A percentile compares a stretch with the other conserved stretches of the same genome.
These are phyloP conservation scores for Phalloptychus januarius DNA, from an alignment of 2,797 vertebrate genomes.

Conservation along the genomic window DNA sequence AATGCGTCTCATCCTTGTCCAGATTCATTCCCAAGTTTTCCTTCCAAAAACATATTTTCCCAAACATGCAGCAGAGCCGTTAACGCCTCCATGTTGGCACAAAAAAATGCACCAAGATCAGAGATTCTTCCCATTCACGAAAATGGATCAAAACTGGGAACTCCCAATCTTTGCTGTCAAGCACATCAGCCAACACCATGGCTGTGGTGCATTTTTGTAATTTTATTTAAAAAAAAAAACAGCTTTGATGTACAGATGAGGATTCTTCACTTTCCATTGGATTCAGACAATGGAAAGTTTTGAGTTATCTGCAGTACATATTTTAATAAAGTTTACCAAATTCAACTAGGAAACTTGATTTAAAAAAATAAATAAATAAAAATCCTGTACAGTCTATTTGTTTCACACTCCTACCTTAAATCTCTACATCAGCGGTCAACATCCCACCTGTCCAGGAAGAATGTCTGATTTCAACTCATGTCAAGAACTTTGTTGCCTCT, in stretches of 20 bases:
- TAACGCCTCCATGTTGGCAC: not conserved
- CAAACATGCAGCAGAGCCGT: not conserved
- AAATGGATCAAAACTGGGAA: not conserved
- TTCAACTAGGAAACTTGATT: slow-evolving; percentile 12
- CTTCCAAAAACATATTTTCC: slow-evolving; percentile 6
- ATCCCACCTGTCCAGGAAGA: slow-evolving; percentile 35
- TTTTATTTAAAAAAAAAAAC: not conserved
- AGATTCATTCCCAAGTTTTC: not conserved
- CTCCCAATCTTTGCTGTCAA: not conserved
- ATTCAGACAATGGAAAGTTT: not conserved
- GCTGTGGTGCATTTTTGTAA: not conserved
- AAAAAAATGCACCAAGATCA: not conserved
- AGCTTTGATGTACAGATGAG: not conserved
- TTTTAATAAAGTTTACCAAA: not conserved
- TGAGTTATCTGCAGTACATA: not conserved
- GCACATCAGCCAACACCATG: not conserved
- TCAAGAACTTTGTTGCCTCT: slow-evolving; percentile 25
- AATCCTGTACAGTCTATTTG: not conserved
- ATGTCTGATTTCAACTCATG: slow-evolving; percentile 41
- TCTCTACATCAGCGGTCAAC: slow-evolving; percentile 46
- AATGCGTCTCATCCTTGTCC: not conserved
- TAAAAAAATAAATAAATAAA: not conserved
- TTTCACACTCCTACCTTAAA: slow-evolving; percentile 9
- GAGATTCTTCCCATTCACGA: not conserved
- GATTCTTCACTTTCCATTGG: not conserved